Conservation (phyloP, 2,888 invertebrate genomes). For the Schizotus pectinicornis region DNA sequence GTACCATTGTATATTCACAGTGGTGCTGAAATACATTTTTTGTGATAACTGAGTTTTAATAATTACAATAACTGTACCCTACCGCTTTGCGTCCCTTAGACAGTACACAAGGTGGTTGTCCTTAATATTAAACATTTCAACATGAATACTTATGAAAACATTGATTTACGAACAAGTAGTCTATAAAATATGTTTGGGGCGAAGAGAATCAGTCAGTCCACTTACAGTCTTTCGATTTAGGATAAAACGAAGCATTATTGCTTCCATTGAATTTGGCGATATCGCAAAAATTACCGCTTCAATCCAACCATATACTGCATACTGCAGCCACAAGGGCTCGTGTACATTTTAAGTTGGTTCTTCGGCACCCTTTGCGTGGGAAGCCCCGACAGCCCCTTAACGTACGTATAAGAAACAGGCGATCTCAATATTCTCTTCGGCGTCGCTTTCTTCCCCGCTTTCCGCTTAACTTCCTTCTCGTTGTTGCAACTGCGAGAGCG, state of each 20-base stretch:
- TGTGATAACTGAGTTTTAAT: not conserved
- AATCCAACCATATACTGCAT: slow-evolving; percentile 52
- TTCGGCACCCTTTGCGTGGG: slow-evolving; percentile 82
- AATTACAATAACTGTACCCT: slow-evolving; percentile 3
- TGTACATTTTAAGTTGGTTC: slow-evolving; percentile 48
- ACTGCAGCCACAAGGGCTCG: slow-evolving; percentile 51
- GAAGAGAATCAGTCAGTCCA: slow-evolving; percentile 10
- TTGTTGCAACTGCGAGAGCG: slow-evolving; percentile 71
- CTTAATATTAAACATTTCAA: slow-evolving; percentile 11
- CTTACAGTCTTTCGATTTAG: slow-evolving; percentile 23
- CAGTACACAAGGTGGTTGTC: slow-evolving; percentile 31
- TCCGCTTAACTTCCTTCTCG: slow-evolving; percentile 48
- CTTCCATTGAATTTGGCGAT: slow-evolving; percentile 1
- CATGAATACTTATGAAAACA: slow-evolving; percentile 28
- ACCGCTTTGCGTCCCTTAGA: slow-evolving; percentile 35
- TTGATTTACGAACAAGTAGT: slow-evolving; percentile 30
- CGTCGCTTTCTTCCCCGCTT: slow-evolving; percentile 63
- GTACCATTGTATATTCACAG: slow-evolving; percentile 23
- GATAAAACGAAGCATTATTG: slow-evolving; percentile 22
- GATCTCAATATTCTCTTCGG: slow-evolving; percentile 79
- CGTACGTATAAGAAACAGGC: slow-evolving; percentile 81
- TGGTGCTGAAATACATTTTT: slow-evolving; percentile 29
- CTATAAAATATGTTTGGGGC: slow-evolving; percentile 12
- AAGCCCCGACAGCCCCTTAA: slow-evolving; percentile 79
- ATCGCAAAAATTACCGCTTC: slow-evolving; percentile 45